Percentiles rank a stretch among this genome's conserved stretches.
phyloP scores from a whole-genome alignment of 1,140 invertebrate species.

The Saccostrea glomerata region DNA sequence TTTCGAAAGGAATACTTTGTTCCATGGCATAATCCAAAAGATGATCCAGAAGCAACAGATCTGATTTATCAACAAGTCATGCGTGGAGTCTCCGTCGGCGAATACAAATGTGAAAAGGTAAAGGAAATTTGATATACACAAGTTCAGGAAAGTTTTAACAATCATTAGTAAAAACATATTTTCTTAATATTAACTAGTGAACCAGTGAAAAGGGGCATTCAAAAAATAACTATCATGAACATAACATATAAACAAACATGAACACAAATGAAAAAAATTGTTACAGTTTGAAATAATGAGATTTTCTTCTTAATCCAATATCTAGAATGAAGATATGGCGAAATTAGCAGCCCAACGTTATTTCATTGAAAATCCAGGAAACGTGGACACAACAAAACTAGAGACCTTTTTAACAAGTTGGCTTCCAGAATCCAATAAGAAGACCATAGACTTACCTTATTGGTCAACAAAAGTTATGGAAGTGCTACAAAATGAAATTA shows the following conservation, averaged over 20 bases:
- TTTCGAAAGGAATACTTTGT: conserved; percentile 76
- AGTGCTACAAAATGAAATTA: conserved; percentile 58
- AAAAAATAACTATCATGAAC: background rate
- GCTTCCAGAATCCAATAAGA: conserved; percentile 58
- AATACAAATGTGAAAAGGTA: conserved; percentile 73
- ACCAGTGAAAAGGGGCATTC: background rate
- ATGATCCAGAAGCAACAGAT: conserved; percentile 67
- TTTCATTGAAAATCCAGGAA: conserved; percentile 62
- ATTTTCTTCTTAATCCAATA: background rate
- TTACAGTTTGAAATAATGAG: background rate
- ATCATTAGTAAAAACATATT: background rate
- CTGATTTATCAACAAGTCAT: conserved; percentile 75
- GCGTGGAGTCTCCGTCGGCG: conserved; percentile 70
- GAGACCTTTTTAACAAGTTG: conserved; percentile 58
- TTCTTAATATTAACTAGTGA: background rate
- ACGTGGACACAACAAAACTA: conserved; percentile 57
- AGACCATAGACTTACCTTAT: conserved; percentile 29
- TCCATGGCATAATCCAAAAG: conserved; percentile 70
- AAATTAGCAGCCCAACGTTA: conserved; percentile 64
- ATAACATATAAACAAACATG: background rate
- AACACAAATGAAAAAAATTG: background rate
- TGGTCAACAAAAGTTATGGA: conserved; percentile 55
- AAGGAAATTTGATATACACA: background rate
- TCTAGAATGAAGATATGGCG: conserved; percentile 64
- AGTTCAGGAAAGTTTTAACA: background rate